Conservation (phyloP, 1,140 invertebrate species). For the Harpegnathos saltator region DNA sequence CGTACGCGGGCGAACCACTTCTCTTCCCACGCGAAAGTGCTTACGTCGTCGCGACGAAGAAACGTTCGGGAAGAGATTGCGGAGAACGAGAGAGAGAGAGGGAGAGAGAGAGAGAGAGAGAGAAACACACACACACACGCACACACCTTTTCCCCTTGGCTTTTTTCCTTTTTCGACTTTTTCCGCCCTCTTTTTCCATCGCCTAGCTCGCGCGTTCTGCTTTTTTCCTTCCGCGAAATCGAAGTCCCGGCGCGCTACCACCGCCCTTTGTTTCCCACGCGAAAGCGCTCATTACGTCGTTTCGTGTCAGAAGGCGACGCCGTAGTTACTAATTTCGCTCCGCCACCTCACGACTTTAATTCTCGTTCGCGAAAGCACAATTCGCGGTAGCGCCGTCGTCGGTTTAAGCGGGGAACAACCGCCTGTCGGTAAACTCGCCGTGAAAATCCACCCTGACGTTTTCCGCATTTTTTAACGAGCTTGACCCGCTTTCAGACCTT, state of each 20-base stretch:
- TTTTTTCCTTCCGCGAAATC: slow-evolving; percentile 53
- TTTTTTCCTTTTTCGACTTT: neutral
- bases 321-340: slow-evolving; percentile 71
- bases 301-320: slow-evolving; percentile 56
- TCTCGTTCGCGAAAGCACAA: slow-evolving; percentile 60
- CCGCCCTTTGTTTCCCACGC: slow-evolving; percentile 61
- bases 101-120: slow-evolving; percentile 36
- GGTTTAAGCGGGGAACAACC: slow-evolving; percentile 37
- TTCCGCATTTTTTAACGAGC: slow-evolving; percentile 35
- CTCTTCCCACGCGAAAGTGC: slow-evolving; percentile 74
- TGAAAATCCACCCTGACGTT: slow-evolving; percentile 36
- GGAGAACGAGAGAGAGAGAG: slow-evolving; percentile 43
- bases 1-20: slow-evolving; percentile 71
- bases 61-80: slow-evolving; percentile 67
- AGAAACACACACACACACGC: too few species aligned
- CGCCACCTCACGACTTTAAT: slow-evolving; percentile 61
- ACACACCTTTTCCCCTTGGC: neutral
- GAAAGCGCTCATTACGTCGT: slow-evolving; percentile 66
- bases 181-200: neutral
- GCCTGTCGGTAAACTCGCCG: slow-evolving; percentile 9
- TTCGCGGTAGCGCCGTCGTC: slow-evolving; percentile 46
- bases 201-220: neutral
- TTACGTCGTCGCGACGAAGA: slow-evolving; percentile 72
- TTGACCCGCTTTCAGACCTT: neutral
- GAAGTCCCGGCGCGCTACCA: slow-evolving; percentile 35